Evolutionary conservation across 2,797 vertebrate species (phyloP), one percentile per base, ranked within the genome.

Genomic region (Eospalax fontanierii): DNA sequence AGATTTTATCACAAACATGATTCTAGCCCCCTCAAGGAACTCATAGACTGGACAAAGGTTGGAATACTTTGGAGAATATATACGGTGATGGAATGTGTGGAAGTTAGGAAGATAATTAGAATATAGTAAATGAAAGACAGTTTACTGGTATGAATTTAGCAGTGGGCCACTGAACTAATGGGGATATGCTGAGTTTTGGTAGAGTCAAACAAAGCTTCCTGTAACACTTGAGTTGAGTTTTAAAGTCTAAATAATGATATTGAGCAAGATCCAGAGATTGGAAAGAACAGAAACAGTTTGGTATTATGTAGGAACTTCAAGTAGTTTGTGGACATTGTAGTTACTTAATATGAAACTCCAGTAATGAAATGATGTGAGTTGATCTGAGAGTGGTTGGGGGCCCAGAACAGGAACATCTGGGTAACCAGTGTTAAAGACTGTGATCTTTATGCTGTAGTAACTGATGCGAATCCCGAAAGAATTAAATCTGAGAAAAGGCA

Each of bases 241-340:
- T 66, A 59, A 88, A 88, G 66, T 28, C 50, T 81, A 88, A 91
- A 54, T 73, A 91, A 75, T 28, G 46, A 15, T 65, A 26, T 38
- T 66, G 28, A 38, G 38, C n/a, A 11, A 74, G 90, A n/a, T 16
- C 33, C n/a, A 70, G 76, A 63, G 59, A 71, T 90, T 68, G n/a
- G 5, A 61, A 38, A 22, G 24, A 40, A 28, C 18, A 83, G 26
- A 91, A 74, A 82, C 30, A 71, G 28, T 5, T 15, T 50, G 65
- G n/a, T 24, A 28, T 73, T 54, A 54, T 84, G 40, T 46, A 33
- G 54, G 21, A 85, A 26, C 18, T 74, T 79, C 6, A 59, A 61
- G n/a, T 61, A 93, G 18, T 80, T 73, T 89, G 38, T 30, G 57
- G 15, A 7, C 30, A 74, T 33, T 82, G 26, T 18, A 86, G 26